Percentiles rank a stretch among this genome's conserved stretches.
phyloP scores from a whole-genome alignment of 2,888 invertebrate species.

The Shargacucullia verbasci region DNA sequence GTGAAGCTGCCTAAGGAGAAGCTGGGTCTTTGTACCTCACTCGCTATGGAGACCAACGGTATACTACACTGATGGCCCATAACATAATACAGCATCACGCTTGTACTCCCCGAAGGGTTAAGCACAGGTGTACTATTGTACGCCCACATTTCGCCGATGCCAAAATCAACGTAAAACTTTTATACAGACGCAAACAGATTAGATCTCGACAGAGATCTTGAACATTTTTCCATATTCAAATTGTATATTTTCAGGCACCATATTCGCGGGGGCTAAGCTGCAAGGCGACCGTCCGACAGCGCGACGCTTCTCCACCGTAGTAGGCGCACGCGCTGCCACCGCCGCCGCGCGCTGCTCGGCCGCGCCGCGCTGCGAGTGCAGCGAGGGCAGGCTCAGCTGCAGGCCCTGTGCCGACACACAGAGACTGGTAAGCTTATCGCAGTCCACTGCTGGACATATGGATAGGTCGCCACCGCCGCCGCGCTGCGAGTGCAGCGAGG shows the following conservation, averaged over 20 bases:
- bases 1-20: slow-evolving; percentile 93
- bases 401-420: slow-evolving; percentile 71
- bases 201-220: too few relatives aligned
- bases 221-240: too few relatives aligned
- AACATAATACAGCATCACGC: too few relatives aligned
- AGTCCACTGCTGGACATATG: too few relatives aligned
- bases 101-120: too few relatives aligned
- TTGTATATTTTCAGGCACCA: slow-evolving; percentile 76
- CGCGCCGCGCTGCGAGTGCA: slow-evolving; percentile 81
- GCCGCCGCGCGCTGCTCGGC: slow-evolving; percentile 59
- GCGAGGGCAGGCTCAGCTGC: slow-evolving; percentile 75
- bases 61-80: too few relatives aligned
- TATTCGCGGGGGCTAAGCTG: slow-evolving; percentile 83
- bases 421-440: slow-evolving; percentile 36
- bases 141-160: too few relatives aligned
- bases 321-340: slow-evolving; percentile 70
- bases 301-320: slow-evolving; percentile 78
- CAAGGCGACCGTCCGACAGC: slow-evolving; percentile 76
- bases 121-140: too few relatives aligned
- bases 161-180: too few relatives aligned
- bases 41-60: slow-evolving; percentile 96
- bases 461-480: too few relatives aligned
- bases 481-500: too few relatives aligned
- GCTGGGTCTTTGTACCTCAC: slow-evolving; percentile 93
- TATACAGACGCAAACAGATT: too few relatives aligned